Evolutionary conservation across 2,888 invertebrate species (phyloP).

Genomic region (Epistrophella euchroma): DNA sequence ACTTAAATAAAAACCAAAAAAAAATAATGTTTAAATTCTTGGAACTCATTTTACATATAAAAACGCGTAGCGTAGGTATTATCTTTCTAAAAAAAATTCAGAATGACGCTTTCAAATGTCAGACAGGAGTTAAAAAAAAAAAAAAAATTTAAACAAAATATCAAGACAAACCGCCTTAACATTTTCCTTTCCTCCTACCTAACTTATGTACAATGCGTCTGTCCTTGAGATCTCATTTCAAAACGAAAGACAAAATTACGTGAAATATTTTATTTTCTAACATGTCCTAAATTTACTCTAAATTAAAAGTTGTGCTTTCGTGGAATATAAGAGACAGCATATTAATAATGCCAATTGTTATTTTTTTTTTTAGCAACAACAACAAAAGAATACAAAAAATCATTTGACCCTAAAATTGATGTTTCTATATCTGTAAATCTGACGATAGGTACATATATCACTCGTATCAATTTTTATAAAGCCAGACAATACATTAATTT

Average conservation of each 20-base stretch:
- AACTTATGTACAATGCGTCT: no score
- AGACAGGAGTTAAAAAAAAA: background rate
- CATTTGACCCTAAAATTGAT: conserved; percentile 19
- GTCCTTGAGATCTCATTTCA: background rate
- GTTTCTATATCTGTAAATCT: conserved; percentile 5
- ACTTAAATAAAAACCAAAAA: no score
- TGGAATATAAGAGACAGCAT: background rate
- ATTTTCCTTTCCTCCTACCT: background rate
- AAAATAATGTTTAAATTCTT: no score
- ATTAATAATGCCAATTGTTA: background rate
- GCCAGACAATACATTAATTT: conserved; percentile 19
- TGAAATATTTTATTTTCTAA: background rate
- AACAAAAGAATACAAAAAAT: background rate
- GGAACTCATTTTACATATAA: no score
- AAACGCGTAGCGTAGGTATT: background rate
- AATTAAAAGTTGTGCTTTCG: background rate
- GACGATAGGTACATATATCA: background rate
- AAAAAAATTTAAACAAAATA: no score
- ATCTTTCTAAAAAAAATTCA: background rate
- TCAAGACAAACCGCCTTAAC: background rate
- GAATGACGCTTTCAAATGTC: background rate
- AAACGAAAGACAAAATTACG: background rate
- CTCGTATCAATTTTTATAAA: conserved; percentile 7
- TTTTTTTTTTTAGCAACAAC: background rate
- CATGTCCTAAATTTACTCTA: background rate